A percentile compares a stretch with the other conserved stretches of the same genome.
Conservation (phyloP, 1,140 invertebrate genomes). For the Papilio dardanus region DNA sequence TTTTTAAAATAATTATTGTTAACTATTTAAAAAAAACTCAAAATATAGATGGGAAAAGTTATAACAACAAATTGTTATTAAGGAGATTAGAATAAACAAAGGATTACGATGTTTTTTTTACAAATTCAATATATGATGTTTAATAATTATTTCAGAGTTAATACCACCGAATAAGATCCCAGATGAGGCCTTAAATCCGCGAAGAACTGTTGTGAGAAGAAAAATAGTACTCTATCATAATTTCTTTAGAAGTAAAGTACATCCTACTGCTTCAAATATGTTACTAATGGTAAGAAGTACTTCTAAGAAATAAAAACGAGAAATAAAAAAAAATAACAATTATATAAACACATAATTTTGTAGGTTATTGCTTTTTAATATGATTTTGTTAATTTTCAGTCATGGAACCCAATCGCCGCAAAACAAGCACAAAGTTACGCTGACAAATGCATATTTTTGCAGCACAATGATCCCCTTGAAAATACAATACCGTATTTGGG, state of each 20-base stretch:
- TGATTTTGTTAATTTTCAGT: conserved; percentile 81
- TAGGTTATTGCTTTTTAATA: not conserved
- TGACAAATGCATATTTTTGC: conserved; percentile 86
- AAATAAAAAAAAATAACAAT: no score
- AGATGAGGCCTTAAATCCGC: conserved; percentile 83
- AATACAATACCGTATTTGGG: conserved; percentile 87
- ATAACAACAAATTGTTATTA: not conserved
- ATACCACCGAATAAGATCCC: conserved; percentile 83
- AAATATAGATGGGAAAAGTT: not conserved
- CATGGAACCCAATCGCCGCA: conserved; percentile 88
- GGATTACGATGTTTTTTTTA: not conserved
- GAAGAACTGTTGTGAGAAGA: conserved; percentile 84
- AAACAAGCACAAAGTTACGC: conserved; percentile 89
- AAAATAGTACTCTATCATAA: conserved; percentile 91
- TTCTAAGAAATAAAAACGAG: not conserved
- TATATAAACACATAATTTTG: no score
- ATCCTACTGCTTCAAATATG: conserved; percentile 91
- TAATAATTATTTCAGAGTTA: conserved; percentile 66
- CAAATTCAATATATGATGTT: not conserved
- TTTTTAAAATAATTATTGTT: conserved; percentile 14
- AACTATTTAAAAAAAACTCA: not conserved
- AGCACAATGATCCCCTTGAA: conserved; percentile 87
- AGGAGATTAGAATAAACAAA: not conserved
- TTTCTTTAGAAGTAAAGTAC: conserved; percentile 88
- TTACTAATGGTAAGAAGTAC: conserved; percentile 86